Evolutionary conservation across 2,888 invertebrate species (phyloP), one percentile per base, ranked within the genome.

Genomic region (Harpalus rufipes): DNA sequence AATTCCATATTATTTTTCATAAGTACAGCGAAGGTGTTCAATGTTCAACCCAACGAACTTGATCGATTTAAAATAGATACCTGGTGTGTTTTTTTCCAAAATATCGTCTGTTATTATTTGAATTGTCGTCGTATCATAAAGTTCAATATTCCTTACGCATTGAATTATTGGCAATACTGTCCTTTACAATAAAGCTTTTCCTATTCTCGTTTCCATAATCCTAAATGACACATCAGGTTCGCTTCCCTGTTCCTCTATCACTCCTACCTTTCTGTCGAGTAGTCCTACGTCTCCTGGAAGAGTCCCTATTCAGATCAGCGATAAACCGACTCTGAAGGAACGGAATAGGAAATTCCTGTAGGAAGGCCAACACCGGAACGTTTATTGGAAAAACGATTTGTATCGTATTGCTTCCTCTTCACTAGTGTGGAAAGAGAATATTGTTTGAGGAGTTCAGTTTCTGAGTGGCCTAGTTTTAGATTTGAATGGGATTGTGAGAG

Each of bases 321-420:
- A 82, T 82, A 82, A 82, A 82, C 56, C 58, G 14, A 65, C 81
- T 32, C 21, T 59, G 68, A 14, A 68, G 39, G 68, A 25, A 41
- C 4, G 68, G 68, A 16, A 56, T 18, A 7, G 72, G 10, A 68
- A 39, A 25, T 25, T 32, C 41, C 14, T n/a, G 72, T 39, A 44
- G 14, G 14, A 72, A 56, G 25, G 56, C 68, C 72, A n/a, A 41
- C 21, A 21, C 8, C 51, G 72, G 58, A 72, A 51, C 61, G 72
- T 51, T 82, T 82, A 82, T 82, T 82, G 82, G 82, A 82, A 82
- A 82, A 82, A 59, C 82, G 82, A 82, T 82, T 82, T 82, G 82
- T 82, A 72, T 82, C 68, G 82, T 82, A 82, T 68, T 25, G 82
- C 72, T 44, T 82, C 82, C 44, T 14, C 44, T 51, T 12, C 44